Conservation (phyloP, 2,113 vertebrate species). For the Candoia aspera region DNA sequence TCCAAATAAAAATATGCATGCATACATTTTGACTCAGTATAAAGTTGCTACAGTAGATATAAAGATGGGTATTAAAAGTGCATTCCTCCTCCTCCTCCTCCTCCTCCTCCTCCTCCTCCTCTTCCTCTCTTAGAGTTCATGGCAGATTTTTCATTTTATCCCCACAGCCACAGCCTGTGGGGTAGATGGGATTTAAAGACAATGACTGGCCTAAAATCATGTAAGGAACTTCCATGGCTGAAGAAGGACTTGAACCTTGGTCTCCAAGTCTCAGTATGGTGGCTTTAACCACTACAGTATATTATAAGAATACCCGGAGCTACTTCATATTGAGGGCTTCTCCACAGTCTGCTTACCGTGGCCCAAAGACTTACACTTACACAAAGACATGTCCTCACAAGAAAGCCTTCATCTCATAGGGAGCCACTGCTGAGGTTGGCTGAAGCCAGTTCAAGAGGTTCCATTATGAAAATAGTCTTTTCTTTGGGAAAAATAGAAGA, state of each 20-base stretch:
- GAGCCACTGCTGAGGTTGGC: not conserved
- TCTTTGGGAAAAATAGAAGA: not conserved
- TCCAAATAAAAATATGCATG: not conserved
- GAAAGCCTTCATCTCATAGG: not conserved
- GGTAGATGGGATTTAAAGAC: not conserved
- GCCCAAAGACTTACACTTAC: not conserved
- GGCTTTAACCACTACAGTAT: no score
- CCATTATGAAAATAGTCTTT: not conserved
- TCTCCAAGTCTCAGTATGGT: not conserved
- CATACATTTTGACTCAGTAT: not conserved
- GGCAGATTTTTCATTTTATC: not conserved
- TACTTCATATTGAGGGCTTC: not conserved
- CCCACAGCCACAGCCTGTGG: not conserved
- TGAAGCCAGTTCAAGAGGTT: not conserved
- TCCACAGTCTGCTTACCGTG: not conserved
- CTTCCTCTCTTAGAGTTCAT: not conserved
- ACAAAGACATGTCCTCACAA: not conserved
- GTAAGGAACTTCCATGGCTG: not conserved
- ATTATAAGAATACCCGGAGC: no score
- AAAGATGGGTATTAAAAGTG: not conserved
- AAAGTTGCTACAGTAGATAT: not conserved
- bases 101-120: not conserved
- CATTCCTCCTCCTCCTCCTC: no score
- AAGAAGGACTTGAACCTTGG: not conserved
- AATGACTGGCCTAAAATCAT: not conserved